Base-by-base conservation (phyloP, 2,797 vertebrate species). In the Momotus momota region DNA sequence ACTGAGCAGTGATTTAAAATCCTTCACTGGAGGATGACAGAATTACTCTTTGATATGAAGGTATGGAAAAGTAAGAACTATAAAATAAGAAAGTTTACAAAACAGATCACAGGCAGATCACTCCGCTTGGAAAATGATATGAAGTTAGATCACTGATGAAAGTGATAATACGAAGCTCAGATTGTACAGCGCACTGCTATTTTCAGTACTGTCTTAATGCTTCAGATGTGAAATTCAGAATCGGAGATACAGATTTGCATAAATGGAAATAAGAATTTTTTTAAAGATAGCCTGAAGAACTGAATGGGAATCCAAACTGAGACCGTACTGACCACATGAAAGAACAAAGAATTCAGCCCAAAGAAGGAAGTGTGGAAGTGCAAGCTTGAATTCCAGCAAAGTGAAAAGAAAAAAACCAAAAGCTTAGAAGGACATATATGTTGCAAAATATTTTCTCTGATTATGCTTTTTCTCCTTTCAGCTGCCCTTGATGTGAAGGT, bases 181-280 rank as follows among this genome's bases (percentile, higher is more conserved):
- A 2, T 0, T 57, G 52, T 54, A 52, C 14, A 57, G 17, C 25
- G 35, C 4, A 5, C 35, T 2, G 1, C 13, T 46, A 9, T 45
- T 86, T 83, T 48, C 57, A 49, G 38, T 60, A 40, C 7, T 72
- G 41, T 38, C 33, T 69, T 75, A 9, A 48, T 26, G 11, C 38
- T 88, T 95, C 57, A 64, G 10, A 67, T 1, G 3, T 60, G 46
- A 86, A 70, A 83, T 61, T 83, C 41, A 21, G 33, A 40, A 45
- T 64, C 33, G 14, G 41, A 66, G 22, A 41, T 31, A 48, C 3
- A 35, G 29, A 66, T 46, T 27, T 61, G 14, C 16, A 60, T 21
- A 35, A 88, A 70, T 6, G 38, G 46, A 69, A 81, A 29, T 18
- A 60, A 65, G 20, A 7, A 38, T 2, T 10, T 73, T 52, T 79